A percentile compares a stretch with the other conserved stretches of the same genome.
Conservation (phyloP, 2,888 invertebrate species). For the Agrochola lychnidis region DNA sequence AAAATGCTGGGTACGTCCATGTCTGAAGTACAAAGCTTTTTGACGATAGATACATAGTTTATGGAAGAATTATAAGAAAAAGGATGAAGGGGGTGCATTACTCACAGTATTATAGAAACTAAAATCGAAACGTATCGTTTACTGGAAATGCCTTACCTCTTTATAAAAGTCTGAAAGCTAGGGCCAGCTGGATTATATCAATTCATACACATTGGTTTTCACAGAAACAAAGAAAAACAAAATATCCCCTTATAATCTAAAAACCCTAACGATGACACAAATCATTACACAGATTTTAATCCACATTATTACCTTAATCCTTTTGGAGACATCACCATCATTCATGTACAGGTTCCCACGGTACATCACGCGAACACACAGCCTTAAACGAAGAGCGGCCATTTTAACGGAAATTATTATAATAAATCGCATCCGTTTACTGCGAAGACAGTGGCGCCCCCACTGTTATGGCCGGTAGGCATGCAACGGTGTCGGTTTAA, state of each 20-base stretch:
- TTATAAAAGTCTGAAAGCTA: too few relatives aligned
- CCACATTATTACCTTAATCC: conserved; percentile 43
- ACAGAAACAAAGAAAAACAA: not conserved
- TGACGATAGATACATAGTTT: not conserved
- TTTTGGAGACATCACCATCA: conserved; percentile 64
- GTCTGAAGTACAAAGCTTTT: too few relatives aligned
- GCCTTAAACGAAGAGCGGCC: conserved; percentile 68
- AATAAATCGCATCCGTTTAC: conserved; percentile 83
- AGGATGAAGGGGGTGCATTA: not conserved
- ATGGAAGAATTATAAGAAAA: not conserved
- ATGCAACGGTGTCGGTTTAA: conserved; percentile 83
- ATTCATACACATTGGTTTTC: not conserved
- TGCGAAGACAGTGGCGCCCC: conserved; percentile 78
- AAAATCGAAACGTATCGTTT: not conserved
- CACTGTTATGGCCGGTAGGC: conserved; percentile 76
- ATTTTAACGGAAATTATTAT: conserved; percentile 83
- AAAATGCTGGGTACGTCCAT: not conserved
- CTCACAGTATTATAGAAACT: not conserved
- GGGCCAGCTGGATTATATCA: not conserved
- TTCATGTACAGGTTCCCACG: conserved; percentile 64
- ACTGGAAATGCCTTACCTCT: not conserved
- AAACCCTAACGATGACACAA: not conserved
- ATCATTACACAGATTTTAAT: conserved; percentile 41
- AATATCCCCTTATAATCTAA: conserved; percentile 26
- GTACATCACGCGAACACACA: conserved; percentile 69